These are phyloP conservation scores for Neodiprion lecontei DNA, from an alignment of 1,140 invertebrate species.

Conservation along the genomic window DNA sequence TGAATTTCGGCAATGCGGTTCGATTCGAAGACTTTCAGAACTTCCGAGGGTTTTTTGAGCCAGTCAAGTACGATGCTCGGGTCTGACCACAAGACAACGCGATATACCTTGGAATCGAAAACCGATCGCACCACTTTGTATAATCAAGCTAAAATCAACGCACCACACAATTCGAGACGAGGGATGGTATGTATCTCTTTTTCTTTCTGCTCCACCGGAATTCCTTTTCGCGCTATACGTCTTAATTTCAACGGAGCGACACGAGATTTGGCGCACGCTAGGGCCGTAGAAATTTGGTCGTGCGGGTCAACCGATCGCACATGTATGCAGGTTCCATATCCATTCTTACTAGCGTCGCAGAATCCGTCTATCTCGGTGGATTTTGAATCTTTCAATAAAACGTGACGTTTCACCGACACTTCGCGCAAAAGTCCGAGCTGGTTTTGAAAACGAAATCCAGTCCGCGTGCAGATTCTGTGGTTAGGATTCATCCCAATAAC, in stretches of 20 bases:
- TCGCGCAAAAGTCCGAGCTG: conserved; percentile 22
- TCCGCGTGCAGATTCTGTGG: conserved; percentile 12
- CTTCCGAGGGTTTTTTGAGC: no score
- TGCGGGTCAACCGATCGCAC: conserved; percentile 23
- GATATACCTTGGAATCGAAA: no score
- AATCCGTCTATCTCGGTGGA: conserved; percentile 46
- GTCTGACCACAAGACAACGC: no score
- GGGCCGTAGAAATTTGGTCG: conserved; percentile 15
- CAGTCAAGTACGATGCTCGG: no score
- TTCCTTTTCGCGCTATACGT: conserved; percentile 47
- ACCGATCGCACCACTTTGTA: no score
- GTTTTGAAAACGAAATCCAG: conserved; percentile 31
- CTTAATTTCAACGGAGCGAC: conserved; percentile 33
- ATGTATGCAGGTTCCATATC: conserved; percentile 48
- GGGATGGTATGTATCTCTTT: neutral
- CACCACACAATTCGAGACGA: neutral
- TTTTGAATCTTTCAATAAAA: neutral
- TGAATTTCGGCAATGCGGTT: no score
- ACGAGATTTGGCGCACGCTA: conserved; percentile 34
- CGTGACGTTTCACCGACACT: conserved; percentile 9
- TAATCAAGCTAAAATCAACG: no score
- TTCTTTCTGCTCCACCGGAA: conserved; percentile 33
- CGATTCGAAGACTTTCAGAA: no score
- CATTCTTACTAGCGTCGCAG: conserved; percentile 43
- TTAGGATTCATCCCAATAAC: conserved; percentile 43